Percentiles rank a stretch among this genome's conserved stretches.
phyloP scores from a whole-genome alignment of 2,113 vertebrate species.

The Lontra canadensis region DNA sequence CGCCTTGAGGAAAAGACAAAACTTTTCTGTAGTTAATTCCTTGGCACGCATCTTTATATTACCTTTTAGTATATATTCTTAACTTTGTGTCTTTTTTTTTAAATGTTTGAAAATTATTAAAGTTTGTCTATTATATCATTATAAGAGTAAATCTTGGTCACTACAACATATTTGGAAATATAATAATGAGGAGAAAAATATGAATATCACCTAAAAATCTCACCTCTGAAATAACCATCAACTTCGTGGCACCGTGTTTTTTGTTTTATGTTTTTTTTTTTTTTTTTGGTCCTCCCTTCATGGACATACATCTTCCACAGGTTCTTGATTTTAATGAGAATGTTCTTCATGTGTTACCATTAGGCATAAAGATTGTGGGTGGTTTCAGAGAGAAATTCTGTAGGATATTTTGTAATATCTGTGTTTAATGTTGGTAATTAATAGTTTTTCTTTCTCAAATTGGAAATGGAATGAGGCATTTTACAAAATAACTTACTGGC shows the following conservation, averaged over 20 bases:
- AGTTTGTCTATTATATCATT: background rate
- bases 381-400: background rate
- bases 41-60: background rate
- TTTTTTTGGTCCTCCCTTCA: background rate
- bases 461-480: background rate
- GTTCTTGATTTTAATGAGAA: background rate
- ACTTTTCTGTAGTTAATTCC: background rate
- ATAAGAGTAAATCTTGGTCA: background rate
- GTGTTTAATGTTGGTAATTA: background rate
- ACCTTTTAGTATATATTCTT: background rate
- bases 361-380: background rate
- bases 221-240: too few species aligned
- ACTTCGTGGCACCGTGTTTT: background rate
- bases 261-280: background rate
- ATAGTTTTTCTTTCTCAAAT: conserved; percentile 24
- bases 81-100: background rate
- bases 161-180: background rate
- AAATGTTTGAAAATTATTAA: background rate
- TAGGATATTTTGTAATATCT: background rate
- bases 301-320: background rate
- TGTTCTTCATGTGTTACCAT: background rate
- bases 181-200: background rate
- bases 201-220: background rate
- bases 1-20: background rate
- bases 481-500: background rate